Percentiles rank a stretch among this genome's conserved stretches.
Conservation (phyloP, 1,140 invertebrate species). For the Leucophenga varia region DNA sequence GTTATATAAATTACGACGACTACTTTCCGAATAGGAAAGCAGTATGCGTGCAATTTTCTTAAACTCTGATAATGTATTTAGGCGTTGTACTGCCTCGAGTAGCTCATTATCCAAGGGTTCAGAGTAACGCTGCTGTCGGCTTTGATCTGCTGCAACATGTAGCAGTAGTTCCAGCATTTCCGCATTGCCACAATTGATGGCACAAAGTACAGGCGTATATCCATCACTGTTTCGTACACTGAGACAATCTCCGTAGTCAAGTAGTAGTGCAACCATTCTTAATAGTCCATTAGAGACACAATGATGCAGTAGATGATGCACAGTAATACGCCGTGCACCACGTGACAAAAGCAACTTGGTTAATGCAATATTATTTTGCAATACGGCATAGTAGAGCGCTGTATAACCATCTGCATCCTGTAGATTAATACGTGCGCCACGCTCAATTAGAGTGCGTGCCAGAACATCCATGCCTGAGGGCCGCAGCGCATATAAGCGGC, state of each 20-base stretch:
- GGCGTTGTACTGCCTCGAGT: slow-evolving; percentile 59
- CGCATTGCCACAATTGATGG: slow-evolving; percentile 61
- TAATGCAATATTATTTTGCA: slow-evolving; percentile 56
- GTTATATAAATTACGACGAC: slow-evolving; percentile 28
- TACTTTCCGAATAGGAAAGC: slow-evolving; percentile 43
- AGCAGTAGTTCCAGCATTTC: slow-evolving; percentile 59
- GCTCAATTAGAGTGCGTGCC: slow-evolving; percentile 58
- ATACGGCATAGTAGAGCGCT: slow-evolving; percentile 61
- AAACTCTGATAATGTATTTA: slow-evolving; percentile 48
- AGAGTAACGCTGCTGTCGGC: slow-evolving; percentile 17
- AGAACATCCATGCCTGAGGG: slow-evolving; percentile 56
- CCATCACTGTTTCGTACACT: slow-evolving; percentile 61
- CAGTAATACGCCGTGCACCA: slow-evolving; percentile 62
- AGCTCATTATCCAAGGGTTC: slow-evolving; percentile 58
- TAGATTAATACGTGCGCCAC: slow-evolving; percentile 62
- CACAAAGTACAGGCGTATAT: slow-evolving; percentile 65
- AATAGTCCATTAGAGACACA: slow-evolving; percentile 57
- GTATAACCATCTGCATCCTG: slow-evolving; percentile 63
- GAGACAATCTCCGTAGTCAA: slow-evolving; percentile 58
- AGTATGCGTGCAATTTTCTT: slow-evolving; percentile 57
- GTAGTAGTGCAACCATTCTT: slow-evolving; percentile 58
- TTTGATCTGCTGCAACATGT: slow-evolving; percentile 47
- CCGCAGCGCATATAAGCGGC: slow-evolving; percentile 61
- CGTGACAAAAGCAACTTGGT: slow-evolving; percentile 57
- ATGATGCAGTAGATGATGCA: slow-evolving; percentile 62